Evolutionary conservation across 2,797 vertebrate genomes (phyloP).

Genomic region (Philypnodon macrostomus): DNA sequence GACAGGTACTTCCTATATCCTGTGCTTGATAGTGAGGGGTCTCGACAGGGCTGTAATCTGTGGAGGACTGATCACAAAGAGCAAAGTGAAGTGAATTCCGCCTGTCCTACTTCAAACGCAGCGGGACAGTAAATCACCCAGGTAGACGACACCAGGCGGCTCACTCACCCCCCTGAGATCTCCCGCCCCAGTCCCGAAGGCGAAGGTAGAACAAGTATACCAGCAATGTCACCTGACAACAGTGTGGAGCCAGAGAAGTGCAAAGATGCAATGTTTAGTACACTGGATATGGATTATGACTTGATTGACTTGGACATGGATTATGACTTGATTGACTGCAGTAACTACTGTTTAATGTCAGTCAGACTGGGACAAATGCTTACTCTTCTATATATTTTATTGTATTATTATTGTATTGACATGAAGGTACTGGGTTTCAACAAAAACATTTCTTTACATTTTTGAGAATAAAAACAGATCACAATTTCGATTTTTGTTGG

Average conservation of each 20-base stretch:
- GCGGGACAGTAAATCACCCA: constrained; percentile 91
- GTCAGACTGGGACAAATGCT: not conserved
- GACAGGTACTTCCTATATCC: constrained; percentile 72
- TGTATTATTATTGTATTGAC: too few species aligned
- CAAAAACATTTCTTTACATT: too few species aligned
- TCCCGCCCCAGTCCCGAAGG: constrained; percentile 68
- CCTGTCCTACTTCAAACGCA: constrained; percentile 94
- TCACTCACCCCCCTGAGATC: constrained; percentile 81
- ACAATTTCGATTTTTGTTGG: too few species aligned
- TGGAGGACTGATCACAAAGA: constrained; percentile 89
- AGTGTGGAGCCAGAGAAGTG: constrained; percentile 52
- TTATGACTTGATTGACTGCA: not conserved
- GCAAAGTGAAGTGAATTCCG: constrained; percentile 88
- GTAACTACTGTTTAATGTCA: not conserved
- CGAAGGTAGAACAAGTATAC: constrained; percentile 70
- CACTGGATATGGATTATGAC: too few species aligned
- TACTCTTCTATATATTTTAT: too few species aligned
- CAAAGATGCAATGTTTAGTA: constrained; percentile 10
- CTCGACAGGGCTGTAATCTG: constrained; percentile 83
- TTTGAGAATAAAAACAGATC: too few species aligned
- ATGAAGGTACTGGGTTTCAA: too few species aligned
- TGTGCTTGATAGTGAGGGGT: constrained; percentile 74
- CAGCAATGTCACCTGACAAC: constrained; percentile 83
- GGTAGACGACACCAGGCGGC: constrained; percentile 78
- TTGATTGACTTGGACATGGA: not conserved